Conservation (phyloP, 2,888 invertebrate genomes). For the Cataglyphis cursor region DNA sequence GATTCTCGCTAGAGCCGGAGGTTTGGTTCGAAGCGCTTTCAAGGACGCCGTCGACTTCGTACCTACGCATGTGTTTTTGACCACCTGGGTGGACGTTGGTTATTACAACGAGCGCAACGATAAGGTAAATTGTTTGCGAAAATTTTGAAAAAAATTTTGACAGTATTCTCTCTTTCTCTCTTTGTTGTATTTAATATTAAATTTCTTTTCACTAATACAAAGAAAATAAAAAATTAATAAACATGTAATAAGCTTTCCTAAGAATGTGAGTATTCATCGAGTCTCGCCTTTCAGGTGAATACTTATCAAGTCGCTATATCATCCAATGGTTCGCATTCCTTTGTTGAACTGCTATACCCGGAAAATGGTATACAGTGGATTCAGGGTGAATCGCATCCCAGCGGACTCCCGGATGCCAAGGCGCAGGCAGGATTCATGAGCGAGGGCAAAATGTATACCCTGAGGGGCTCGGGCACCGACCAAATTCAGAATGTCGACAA, state of each 20-base stretch:
- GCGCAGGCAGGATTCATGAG: constrained; percentile 97
- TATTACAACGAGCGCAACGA: constrained; percentile 90
- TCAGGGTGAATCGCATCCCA: constrained; percentile 92
- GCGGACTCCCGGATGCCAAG: constrained; percentile 94
- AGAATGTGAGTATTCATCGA: constrained; percentile 30
- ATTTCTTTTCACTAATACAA: neutral
- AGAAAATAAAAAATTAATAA: neutral
- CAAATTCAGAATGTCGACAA: constrained; percentile 93
- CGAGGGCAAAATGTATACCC: constrained; percentile 91
- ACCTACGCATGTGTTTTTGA: constrained; percentile 93
- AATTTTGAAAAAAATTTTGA: neutral
- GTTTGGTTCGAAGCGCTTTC: constrained; percentile 92
- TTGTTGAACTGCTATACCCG: constrained; percentile 95
- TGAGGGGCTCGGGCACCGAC: constrained; percentile 97
- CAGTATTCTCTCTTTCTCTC: neutral
- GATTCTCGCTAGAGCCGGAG: constrained; percentile 90
- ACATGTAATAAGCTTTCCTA: neutral
- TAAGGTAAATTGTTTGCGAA: constrained; percentile 87
- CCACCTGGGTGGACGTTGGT: constrained; percentile 96
- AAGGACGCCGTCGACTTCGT: constrained; percentile 91
- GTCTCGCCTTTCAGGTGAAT: constrained; percentile 88
- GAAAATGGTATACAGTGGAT: constrained; percentile 97
- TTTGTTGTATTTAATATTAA: neutral
- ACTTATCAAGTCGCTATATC: constrained; percentile 94
- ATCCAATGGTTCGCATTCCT: constrained; percentile 92